Evolutionary conservation across 2,113 vertebrate genomes (phyloP).

Genomic region (Cepphus grylle): DNA sequence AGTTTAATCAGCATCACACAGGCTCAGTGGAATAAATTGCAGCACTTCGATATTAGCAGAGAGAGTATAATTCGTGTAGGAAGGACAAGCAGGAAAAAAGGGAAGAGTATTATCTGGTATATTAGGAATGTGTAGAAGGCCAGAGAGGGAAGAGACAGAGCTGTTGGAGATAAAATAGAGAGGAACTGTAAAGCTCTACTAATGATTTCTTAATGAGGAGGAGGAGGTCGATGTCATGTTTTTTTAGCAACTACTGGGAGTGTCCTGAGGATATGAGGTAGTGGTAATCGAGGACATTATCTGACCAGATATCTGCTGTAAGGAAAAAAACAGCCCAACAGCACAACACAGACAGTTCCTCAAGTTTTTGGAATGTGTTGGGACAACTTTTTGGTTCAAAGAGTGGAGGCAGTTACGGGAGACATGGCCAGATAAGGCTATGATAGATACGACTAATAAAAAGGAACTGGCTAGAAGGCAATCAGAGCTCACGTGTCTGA

Average conservation of each 20-base stretch:
- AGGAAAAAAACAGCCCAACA: neutral
- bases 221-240: neutral
- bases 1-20: constrained; percentile 16
- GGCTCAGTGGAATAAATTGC: constrained; percentile 22
- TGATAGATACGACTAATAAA: neutral
- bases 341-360: neutral
- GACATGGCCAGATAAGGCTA: neutral
- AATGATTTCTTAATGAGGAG: neutral
- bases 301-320: neutral
- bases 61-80: constrained; percentile 4
- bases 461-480: neutral
- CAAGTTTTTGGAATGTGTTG: neutral
- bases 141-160: neutral
- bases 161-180: neutral
- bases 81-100: constrained; percentile 7
- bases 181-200: neutral
- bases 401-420: neutral
- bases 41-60: neutral
- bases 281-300: neutral
- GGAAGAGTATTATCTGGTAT: neutral
- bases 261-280: neutral
- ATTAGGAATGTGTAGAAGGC: constrained; percentile 1
- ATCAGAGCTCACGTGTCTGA: neutral
- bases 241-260: neutral
- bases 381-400: neutral